A percentile compares a stretch with the other conserved stretches of the same genome.
These are phyloP conservation scores for Ahaetulla prasina DNA, from an alignment of 2,113 vertebrate genomes.

Conservation along the genomic window DNA sequence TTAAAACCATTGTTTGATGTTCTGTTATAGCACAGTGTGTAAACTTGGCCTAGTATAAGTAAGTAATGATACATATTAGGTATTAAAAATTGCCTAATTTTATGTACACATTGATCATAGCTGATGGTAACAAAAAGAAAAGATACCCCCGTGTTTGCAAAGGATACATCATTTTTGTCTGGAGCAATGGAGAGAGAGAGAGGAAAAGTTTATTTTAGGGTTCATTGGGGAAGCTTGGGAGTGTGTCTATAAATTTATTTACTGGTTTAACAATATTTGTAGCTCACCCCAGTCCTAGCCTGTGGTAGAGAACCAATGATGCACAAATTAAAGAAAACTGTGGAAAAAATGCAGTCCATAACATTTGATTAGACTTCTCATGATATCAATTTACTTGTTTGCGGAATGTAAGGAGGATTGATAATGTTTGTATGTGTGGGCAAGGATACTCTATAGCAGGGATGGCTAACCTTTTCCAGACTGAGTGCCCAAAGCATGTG, in stretches of 20 bases:
- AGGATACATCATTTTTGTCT: background rate
- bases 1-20: background rate
- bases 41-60: background rate
- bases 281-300: background rate
- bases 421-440: background rate
- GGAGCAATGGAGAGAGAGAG: background rate
- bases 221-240: background rate
- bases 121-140: background rate
- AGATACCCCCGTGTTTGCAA: background rate
- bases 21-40: background rate
- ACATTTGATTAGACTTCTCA: background rate
- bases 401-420: background rate
- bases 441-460: background rate
- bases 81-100: background rate
- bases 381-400: background rate
- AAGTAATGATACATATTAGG: background rate
- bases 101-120: background rate
- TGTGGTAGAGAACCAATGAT: background rate
- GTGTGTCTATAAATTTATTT: background rate
- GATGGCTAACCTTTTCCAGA: background rate
- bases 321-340: background rate
- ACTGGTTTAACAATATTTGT: background rate
- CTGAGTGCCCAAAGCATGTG: too few species aligned
- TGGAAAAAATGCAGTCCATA: background rate
- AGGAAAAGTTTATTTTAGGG: background rate